Percentiles rank a stretch among this genome's conserved stretches.
These are phyloP conservation scores for Diachrysia chrysitis DNA, from an alignment of 2,888 invertebrate species.

Conservation along the genomic window DNA sequence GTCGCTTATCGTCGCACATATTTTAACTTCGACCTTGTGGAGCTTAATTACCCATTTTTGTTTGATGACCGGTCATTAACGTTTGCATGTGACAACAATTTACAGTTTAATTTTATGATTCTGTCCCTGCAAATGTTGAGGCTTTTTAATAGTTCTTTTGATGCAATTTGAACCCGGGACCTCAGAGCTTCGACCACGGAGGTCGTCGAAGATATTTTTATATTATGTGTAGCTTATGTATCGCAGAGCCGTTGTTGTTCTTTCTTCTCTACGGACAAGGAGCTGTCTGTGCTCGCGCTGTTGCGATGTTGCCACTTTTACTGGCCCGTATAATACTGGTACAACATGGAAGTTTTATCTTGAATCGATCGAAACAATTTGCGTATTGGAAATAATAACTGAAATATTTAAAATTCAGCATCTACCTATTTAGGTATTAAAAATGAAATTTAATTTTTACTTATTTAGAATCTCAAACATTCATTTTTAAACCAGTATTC, in stretches of 20 bases:
- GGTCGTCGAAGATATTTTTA: no score
- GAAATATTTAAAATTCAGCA: no score
- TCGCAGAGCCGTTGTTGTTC: no score
- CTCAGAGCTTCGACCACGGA: no score
- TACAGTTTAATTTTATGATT: not conserved
- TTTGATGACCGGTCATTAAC: not conserved
- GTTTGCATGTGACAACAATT: not conserved
- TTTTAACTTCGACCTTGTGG: not conserved
- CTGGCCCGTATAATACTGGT: no score
- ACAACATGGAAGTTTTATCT: no score
- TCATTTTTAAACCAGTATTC: not conserved
- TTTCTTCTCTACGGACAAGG: not conserved
- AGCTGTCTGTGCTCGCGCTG: not conserved
- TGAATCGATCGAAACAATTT: no score
- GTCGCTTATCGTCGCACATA: not conserved
- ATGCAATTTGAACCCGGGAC: no score
- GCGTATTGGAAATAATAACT: no score
- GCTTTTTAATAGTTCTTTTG: not conserved
- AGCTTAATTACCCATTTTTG: constrained; percentile 1
- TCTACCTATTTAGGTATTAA: no score
- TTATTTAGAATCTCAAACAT: not conserved
- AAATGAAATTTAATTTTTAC: no score
- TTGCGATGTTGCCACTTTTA: not conserved
- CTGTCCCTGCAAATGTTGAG: not conserved
- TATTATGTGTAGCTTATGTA: no score